These are phyloP conservation scores for Acipenser oxyrinchus DNA, from an alignment of 2,797 vertebrate species.

Conservation along the genomic window DNA sequence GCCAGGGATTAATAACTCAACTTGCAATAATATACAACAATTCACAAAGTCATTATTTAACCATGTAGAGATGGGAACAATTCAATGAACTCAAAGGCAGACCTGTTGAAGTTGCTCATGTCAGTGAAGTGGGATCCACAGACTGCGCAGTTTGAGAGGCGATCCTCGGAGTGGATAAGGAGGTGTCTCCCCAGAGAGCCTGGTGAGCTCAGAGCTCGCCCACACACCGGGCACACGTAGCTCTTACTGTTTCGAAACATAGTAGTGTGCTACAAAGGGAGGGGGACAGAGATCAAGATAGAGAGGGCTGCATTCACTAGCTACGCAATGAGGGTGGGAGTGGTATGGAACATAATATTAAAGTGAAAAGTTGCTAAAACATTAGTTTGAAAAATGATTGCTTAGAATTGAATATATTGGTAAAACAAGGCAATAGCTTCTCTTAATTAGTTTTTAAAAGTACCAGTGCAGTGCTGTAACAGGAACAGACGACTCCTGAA, in stretches of 20 bases:
- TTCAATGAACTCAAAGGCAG: slow-evolving; percentile 1
- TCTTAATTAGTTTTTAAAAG: no score
- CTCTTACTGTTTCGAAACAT: slow-evolving; percentile 87
- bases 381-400: no score
- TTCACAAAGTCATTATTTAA: no score
- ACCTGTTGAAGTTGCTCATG: slow-evolving; percentile 92
- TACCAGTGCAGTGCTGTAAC: no score
- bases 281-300: slow-evolving; percentile 10
- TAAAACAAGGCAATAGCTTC: no score
- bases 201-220: slow-evolving; percentile 89
- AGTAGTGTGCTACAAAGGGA: slow-evolving; percentile 72
- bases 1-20: background rate
- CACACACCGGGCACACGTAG: slow-evolving; percentile 91
- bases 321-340: no score
- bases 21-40: no score
- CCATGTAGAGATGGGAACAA: no score
- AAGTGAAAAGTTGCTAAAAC: no score
- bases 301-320: background rate
- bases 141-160: slow-evolving; percentile 93
- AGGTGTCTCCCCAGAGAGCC: slow-evolving; percentile 92
- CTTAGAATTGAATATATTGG: no score
- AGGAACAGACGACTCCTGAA: no score
- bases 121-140: slow-evolving; percentile 89
- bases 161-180: slow-evolving; percentile 94
- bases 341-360: no score